Evolutionary conservation across 1,140 invertebrate species (phyloP).

Genomic region (Brachionus sp.): DNA sequence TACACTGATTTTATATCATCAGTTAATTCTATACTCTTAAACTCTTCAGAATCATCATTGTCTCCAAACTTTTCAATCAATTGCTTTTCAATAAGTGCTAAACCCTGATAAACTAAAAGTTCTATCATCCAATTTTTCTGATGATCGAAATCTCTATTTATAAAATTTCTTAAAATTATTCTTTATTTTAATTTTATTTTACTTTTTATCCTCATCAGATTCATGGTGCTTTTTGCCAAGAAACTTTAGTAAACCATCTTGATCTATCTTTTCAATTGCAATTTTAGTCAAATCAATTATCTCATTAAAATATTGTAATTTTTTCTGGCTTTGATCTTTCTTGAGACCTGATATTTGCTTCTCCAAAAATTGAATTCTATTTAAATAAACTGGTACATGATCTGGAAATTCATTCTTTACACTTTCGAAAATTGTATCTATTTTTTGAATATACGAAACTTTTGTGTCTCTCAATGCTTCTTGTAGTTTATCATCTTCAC

Average conservation of each 20-base stretch:
- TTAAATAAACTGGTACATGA: slow-evolving; percentile 70
- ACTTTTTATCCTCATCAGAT: slow-evolving; percentile 63
- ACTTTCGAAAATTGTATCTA: slow-evolving; percentile 68
- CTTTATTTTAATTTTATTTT: background rate
- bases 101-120: background rate
- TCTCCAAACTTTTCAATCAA: background rate
- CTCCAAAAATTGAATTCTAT: slow-evolving; percentile 74
- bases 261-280: slow-evolving; percentile 71
- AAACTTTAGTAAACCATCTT: slow-evolving; percentile 68
- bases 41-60: background rate
- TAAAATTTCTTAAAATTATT: background rate
- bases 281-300: slow-evolving; percentile 65
- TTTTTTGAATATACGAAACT: slow-evolving; percentile 33
- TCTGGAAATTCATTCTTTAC: slow-evolving; percentile 68
- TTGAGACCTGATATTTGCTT: slow-evolving; percentile 53
- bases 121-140: slow-evolving; percentile 19
- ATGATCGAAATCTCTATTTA: slow-evolving; percentile 9
- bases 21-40: slow-evolving; percentile 1
- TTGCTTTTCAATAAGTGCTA: background rate
- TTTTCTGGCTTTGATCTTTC: slow-evolving; percentile 49
- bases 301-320: slow-evolving; percentile 51
- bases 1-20: background rate
- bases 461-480: background rate
- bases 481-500: slow-evolving; percentile 8
- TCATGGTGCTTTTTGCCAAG: slow-evolving; percentile 73